Base-by-base conservation (phyloP, 2,888 invertebrate genomes). In the Chalcis sispes region DNA sequence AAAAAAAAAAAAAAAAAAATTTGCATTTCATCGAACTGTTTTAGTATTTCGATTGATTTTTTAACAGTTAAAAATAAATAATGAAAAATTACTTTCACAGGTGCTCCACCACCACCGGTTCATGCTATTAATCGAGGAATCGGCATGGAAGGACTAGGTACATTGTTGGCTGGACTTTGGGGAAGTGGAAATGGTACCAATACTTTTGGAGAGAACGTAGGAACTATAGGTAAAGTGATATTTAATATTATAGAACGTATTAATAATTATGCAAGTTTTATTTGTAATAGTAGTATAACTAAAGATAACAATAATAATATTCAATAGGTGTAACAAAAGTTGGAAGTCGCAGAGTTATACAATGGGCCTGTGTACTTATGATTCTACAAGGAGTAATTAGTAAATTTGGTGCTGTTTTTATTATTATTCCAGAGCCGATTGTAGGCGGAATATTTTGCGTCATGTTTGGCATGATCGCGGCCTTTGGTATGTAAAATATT, bases 91-190 rank as follows among this genome's bases (percentile, higher is more conserved):
- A 66, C 8, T 72, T 77, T 80, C 80, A 56, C 79, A 94, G 95
- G 93, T 32, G 95, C 95, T 0, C 93, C 95, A 0, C 93, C 95
- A 0, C 96, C 96, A 0, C 97, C 97, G 0, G 89, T 94, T 7
- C 95, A 96, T 87, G 96, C 96, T 0, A 94, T 97, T 82, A 96
- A 96, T 89, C 91, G 97, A 50, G 97, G 96, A 0, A 94, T 96
- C 46, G 94, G 94, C 42, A 93, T 95, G 0, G 96, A 97, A 88
- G 96, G 96, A 0, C 88, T 96, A 0, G 95, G 95, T n/a, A 95
- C 95, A 0, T 90, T 96, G 72, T 89, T 97, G 54, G 95, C 95
- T 0, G 96, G 96, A 0, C 90, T 96, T 3, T 95, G 95, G 93
- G 97, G 96, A 8, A 93, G 94, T 32, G 96, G 95, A 0, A 95